phyloP scores from a whole-genome alignment of 2,797 vertebrate species.

The Manis crassicaudata region DNA sequence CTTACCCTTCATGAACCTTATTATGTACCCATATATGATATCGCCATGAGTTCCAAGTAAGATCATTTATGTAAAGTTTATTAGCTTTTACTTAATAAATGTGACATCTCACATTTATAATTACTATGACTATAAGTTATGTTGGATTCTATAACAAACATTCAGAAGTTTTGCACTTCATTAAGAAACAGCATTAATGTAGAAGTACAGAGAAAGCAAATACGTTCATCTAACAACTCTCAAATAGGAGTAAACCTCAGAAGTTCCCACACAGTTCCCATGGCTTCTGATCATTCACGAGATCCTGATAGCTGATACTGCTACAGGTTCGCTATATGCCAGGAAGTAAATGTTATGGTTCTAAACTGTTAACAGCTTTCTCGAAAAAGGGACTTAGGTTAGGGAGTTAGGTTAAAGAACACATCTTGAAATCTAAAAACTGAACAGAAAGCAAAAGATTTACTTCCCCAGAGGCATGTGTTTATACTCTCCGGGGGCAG shows the following conservation, averaged over 20 bases:
- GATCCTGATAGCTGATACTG: not conserved
- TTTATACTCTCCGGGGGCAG: not conserved
- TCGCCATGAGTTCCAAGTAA: not conserved
- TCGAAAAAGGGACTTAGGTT: not conserved
- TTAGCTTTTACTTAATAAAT: not conserved
- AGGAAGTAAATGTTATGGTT: not conserved
- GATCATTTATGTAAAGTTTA: not conserved
- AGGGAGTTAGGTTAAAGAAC: not conserved
- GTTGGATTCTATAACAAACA: not conserved
- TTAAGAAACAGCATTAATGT: not conserved
- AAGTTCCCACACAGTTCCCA: not conserved
- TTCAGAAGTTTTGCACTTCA: not conserved
- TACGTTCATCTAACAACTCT: not conserved
- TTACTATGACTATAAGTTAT: not conserved
- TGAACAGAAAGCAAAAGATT: not conserved
- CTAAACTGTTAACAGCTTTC: not conserved
- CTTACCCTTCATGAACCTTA: not conserved
- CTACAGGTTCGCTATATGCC: not conserved
- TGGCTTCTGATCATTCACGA: not conserved
- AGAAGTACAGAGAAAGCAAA: not conserved
- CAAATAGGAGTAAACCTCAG: not conserved
- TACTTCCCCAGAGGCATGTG: not conserved
- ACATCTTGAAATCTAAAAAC: not conserved
- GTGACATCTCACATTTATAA: not conserved
- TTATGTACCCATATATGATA: not conserved